Evolutionary conservation across 2,888 invertebrate genomes (phyloP).

Genomic region (Oscheius sp.): DNA sequence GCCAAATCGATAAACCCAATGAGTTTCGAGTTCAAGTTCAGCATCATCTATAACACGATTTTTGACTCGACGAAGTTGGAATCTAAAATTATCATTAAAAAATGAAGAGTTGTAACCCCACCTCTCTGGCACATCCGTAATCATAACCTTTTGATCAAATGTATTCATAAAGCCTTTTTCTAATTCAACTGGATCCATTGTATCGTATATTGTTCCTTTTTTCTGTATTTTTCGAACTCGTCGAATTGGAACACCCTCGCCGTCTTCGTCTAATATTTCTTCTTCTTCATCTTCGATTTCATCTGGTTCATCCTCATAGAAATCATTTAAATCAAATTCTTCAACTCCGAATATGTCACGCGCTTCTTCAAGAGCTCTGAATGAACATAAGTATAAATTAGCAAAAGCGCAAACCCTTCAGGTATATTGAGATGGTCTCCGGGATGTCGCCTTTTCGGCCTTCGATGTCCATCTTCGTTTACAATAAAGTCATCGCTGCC

Average conservation of each 20-base stretch:
- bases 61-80: constrained; percentile 59
- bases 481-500: constrained; percentile 90
- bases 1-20: constrained; percentile 95
- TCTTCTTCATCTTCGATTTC: constrained; percentile 69
- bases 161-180: constrained; percentile 95
- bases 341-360: constrained; percentile 97
- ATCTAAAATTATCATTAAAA: constrained; percentile 21
- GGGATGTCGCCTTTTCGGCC: constrained; percentile 31
- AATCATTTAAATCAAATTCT: constrained; percentile 81
- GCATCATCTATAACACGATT: constrained; percentile 72
- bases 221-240: constrained; percentile 35
- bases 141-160: constrained; percentile 83
- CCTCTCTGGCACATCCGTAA: constrained; percentile 75
- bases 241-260: constrained; percentile 66
- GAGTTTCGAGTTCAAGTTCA: constrained; percentile 91
- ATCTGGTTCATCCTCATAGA: constrained; percentile 69
- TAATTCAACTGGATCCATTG: constrained; percentile 90
- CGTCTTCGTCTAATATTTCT: constrained; percentile 63
- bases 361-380: constrained; percentile 78
- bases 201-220: constrained; percentile 58
- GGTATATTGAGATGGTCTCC: constrained; percentile 38
- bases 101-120: too few species aligned
- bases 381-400: not conserved
- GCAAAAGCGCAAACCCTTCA: constrained; percentile 31
- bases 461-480: constrained; percentile 80